phyloP scores from a whole-genome alignment of 2,797 vertebrate species.

The Cuculus canorus region DNA sequence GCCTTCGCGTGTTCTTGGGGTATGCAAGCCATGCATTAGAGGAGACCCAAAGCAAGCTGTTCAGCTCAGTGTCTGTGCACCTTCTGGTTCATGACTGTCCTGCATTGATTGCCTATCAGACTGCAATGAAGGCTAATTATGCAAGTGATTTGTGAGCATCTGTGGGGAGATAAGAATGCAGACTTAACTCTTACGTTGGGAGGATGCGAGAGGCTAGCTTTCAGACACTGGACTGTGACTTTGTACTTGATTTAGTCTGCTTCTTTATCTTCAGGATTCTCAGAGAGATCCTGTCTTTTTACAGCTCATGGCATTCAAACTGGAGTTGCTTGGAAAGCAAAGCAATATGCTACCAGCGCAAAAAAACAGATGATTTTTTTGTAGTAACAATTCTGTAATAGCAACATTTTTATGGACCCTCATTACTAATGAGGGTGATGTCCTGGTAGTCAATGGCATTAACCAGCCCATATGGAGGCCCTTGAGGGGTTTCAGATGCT shows the following conservation, averaged over 20 bases:
- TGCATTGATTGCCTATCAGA: neutral
- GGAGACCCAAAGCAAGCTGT: neutral
- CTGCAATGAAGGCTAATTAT: neutral
- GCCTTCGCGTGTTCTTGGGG: neutral
- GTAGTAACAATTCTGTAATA: neutral
- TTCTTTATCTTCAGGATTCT: neutral
- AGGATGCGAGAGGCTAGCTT: neutral
- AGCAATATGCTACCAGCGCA: neutral
- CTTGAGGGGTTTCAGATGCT: neutral
- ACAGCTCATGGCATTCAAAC: neutral
- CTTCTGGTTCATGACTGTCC: neutral
- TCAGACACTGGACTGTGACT: neutral
- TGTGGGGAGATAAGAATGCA: neutral
- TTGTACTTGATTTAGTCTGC: neutral
- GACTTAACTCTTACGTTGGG: neutral
- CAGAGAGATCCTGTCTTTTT: neutral
- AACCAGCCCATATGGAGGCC: neutral
- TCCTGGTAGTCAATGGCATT: neutral
- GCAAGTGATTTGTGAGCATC: neutral
- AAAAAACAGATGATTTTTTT: neutral
- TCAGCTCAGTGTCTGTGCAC: neutral
- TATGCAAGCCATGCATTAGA: fast-evolving
- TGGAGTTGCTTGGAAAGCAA: neutral
- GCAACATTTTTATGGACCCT: neutral
- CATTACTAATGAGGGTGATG: neutral